Evolutionary conservation across 2,888 invertebrate genomes (phyloP), one percentile per base, ranked within the genome.

Genomic region (Mylabris sibirica): DNA sequence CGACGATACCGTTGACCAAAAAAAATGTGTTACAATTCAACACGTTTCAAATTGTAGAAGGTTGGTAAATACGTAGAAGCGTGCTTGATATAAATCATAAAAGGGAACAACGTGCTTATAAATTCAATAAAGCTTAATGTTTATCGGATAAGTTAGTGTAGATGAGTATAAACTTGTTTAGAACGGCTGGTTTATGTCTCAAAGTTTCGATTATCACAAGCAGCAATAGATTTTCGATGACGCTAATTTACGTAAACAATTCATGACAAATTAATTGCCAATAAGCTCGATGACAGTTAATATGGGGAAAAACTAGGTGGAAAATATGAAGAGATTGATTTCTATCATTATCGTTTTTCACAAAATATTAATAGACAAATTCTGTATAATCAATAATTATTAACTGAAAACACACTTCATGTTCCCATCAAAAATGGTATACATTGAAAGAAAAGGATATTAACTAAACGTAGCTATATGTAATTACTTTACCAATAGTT

Each of bases 71-170:
- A 63, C 60, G 12, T 61, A 61, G 61, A 65, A 66, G 70, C 69
- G 64, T 72, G 73, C 64, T 49, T 44, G 67, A 74, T 71, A 69
- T 74, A 73, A 74, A 74, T 75, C 68, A 72, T 70, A 74, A 69
- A 70, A 62, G 69, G 65, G 69, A 75, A 72, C 72, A 75, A 74
- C 71, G 65, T 66, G 71, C 74, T 74, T 70, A 67, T 74, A 73
- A 74, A 73, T 75, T 72, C 75, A 72, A 74, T 74, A 72, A 74
- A 74, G 70, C 73, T 69, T 71, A 69, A 70, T 67, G 71, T 70
- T 74, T 69, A 73, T 74, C 72, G 70, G 69, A 69, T 74, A 74
- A 76, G 63, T 72, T 72, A 69, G 14, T 57, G 20, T 14, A 20
- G 67, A 67, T 65, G 65, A 66, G 68, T 66, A 67, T 70, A 70